Base-by-base conservation (phyloP, 2,797 vertebrate genomes). In the Neoniphon sammara region DNA sequence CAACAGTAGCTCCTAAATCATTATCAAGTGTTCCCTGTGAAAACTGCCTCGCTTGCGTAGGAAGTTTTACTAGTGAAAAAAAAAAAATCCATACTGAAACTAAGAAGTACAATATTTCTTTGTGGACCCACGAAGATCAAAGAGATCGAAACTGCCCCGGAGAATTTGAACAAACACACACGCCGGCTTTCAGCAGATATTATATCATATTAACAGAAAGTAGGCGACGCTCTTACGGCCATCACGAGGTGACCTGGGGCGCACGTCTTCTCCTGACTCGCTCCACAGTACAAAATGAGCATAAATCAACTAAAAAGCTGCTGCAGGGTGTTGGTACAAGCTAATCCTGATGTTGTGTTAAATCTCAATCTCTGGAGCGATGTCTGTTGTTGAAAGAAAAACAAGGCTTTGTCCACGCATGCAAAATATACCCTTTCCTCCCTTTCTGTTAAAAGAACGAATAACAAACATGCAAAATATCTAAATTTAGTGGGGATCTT, bases 271-370 rank as follows among this genome's bases (percentile, higher is more conserved):
- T 53, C 49, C 31, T 36, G 63, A 23, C 49, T 54, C 25, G 5
- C 5, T 50, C 9, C 25, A 27, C 25, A 59, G 12, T 6, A 23
- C 61, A 55, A 46, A 62, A 36, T 52, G 17, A n/a, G 67, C 68
- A 70, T 83, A 72, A 42, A 66, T 52, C 57, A 55, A 65, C 50
- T 76, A 68, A 54, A 27, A 68, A 67, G 53, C 39, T 39, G 54
- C 56, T 21, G 44, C 30, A 67, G 61, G 74, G 50, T 50, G 39
- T 77, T 74, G 63, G 61, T 44, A 55, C 61, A 68, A 75, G 46
- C 61, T 66, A 72, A 81, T 74, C 70, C 50, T 17, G 10, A n/a
- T 73, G 56, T 73, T 36, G 34, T 36, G 34, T 36, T 36, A 36
- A 36, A 36, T 36, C 34, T 36, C 9, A 36, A 36, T 36, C 7